Base-by-base conservation (phyloP, 2,113 vertebrate genomes). In the Cyanoramphus novaezelandiae region DNA sequence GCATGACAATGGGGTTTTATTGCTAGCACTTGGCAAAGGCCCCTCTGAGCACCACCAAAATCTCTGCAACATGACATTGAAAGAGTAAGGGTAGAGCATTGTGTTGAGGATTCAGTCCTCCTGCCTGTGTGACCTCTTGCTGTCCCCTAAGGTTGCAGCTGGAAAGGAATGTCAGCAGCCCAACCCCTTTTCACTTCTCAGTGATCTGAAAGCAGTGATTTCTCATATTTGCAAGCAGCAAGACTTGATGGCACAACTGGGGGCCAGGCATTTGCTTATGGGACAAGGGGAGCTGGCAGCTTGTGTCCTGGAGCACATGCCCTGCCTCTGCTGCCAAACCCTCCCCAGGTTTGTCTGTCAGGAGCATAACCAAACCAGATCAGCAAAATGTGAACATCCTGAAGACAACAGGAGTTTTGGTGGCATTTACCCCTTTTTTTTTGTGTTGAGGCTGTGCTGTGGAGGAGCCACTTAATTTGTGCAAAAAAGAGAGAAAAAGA, bases 91-190 rank as follows among this genome's bases (percentile, higher is more conserved):
- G 44, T 16, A 63, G 57, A 62, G 28, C 75, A 7, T 7, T 11
- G 21, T 10, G 2, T 2, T 3, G 4, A 44, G n/a, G n/a, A 25
- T 28, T 46, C 4, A 2, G 7, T 49, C 28, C 28, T 50, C 35
- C 28, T 8, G 6, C 46, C 39, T 7, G 5, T 12, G 12, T 13
- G 46, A 41, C 21, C 28, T 33, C 46, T 63, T 7, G 3, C 35
- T 19, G 12, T 24, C n/a, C 27, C 31, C 31, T 39, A 3, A 9
- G 8, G 57, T 11, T 41, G 44, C 28, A 19, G 44, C 35, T 19
- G 46, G 35, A 37, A 50, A 46, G 59, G 35, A 17, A 50, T 10
- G 2, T 23, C 21, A 12, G 35, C 46, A 78, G 28, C 59, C 9
- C 9, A 13, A 11, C 17, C 19, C 13, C 21, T 50, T 41, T 63